Conservation (phyloP, 2,113 vertebrate species). For the human region DNA sequence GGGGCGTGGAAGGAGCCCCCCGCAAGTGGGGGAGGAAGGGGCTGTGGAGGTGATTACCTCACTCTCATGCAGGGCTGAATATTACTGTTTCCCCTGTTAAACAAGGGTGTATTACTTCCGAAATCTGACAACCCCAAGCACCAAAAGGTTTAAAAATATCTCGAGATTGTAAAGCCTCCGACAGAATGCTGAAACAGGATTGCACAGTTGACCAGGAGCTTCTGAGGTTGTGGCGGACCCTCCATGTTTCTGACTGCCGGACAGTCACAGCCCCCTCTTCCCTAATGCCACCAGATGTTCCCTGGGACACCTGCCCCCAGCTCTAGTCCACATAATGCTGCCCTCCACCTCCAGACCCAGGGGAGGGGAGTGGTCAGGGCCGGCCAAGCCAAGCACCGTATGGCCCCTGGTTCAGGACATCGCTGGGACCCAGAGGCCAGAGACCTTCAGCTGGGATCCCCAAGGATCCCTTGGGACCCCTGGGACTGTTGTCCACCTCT, state of each 20-base stretch:
- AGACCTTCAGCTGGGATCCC: no score
- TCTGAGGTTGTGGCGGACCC: no score
- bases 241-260: accelerated
- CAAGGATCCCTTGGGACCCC: background rate
- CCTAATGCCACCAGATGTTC: background rate
- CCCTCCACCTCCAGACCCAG: background rate
- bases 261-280: no score
- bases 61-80: background rate
- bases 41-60: background rate
- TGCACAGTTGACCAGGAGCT: no score
- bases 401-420: accelerated
- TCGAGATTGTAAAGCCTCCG: background rate
- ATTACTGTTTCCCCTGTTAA: background rate
- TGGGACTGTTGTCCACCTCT: background rate
- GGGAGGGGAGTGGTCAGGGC: background rate
- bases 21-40: background rate
- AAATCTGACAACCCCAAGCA: background rate
- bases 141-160: background rate
- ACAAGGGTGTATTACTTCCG: background rate
- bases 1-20: background rate
- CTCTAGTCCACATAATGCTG: background rate
- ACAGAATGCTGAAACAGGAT: accelerated
- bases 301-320: accelerated
- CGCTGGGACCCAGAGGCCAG: background rate
- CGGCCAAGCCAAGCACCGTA: background rate